These are phyloP conservation scores for Chelonoidis abingdonii DNA, from an alignment of 2,113 vertebrate species.

Conservation along the genomic window DNA sequence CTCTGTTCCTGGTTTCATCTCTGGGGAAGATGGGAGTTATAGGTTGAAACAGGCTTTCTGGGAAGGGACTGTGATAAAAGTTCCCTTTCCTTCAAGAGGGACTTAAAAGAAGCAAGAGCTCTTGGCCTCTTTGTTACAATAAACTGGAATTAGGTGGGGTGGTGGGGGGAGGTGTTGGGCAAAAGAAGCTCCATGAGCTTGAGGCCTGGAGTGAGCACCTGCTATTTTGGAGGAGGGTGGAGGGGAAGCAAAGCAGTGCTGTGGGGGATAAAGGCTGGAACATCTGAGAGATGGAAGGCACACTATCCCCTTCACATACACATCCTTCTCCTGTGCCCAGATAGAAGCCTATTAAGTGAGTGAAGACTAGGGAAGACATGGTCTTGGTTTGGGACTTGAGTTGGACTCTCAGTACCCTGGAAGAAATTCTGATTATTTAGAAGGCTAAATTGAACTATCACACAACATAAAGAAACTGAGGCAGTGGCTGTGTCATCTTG, in stretches of 20 bases:
- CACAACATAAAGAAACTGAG: too few species aligned
- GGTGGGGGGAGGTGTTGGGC: background rate
- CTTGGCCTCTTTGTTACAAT: background rate
- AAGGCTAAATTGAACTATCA: background rate
- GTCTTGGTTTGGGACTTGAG: background rate
- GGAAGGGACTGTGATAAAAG: background rate
- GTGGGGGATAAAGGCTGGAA: background rate
- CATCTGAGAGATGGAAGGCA: background rate
- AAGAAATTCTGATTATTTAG: background rate
- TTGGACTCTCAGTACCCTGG: background rate
- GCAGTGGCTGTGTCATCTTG: background rate
- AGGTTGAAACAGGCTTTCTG: background rate
- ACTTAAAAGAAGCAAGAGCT: background rate
- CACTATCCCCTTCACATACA: background rate
- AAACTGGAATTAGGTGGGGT: background rate
- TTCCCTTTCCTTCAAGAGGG: background rate
- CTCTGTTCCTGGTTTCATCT: background rate
- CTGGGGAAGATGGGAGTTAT: background rate
- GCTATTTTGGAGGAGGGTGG: background rate
- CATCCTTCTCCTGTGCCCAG: background rate
- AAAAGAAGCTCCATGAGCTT: background rate
- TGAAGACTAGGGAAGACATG: background rate
- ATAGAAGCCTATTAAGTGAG: background rate
- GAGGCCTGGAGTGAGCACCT: background rate
- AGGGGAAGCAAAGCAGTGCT: too few species aligned